Conservation (phyloP, 2,888 invertebrate species). For the Drosophila multiciliata region DNA sequence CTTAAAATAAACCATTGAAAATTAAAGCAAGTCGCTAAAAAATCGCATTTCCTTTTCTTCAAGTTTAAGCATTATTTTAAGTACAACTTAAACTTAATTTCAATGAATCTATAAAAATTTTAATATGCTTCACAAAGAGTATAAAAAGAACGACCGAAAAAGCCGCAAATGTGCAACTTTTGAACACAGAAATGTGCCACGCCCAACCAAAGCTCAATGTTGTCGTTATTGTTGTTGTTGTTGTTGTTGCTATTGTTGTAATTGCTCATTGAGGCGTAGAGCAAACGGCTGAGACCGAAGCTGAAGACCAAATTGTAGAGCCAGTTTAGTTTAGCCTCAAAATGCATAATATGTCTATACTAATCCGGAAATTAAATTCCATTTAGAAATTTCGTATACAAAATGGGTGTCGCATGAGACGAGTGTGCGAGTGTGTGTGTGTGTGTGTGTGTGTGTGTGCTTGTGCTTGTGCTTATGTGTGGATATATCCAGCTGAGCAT, state of each 20-base stretch:
- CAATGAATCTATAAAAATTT: not conserved
- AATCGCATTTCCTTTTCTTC: not conserved
- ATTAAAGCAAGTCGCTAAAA: not conserved
- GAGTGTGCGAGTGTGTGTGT: constrained; percentile 1
- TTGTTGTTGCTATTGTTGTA: constrained; percentile 37
- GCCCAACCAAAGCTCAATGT: constrained; percentile 18
- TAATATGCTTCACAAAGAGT: not conserved
- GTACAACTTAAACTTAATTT: not conserved
- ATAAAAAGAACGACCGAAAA: constrained; percentile 29
- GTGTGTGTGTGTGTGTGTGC: constrained; percentile 4
- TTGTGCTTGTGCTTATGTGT: constrained; percentile 4
- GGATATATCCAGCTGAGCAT: constrained; percentile 37
- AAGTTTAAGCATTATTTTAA: not conserved
- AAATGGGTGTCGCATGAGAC: constrained; percentile 49
- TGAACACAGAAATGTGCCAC: constrained; percentile 22
- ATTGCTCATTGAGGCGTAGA: constrained; percentile 70
- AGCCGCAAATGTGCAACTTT: constrained; percentile 53
- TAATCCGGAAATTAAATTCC: constrained; percentile 82
- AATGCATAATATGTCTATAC: constrained; percentile 80
- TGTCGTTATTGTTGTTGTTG: constrained; percentile 25
- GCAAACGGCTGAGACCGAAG: constrained; percentile 39
- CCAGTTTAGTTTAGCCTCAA: constrained; percentile 52
- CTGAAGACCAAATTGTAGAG: constrained; percentile 20
- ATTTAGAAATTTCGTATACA: constrained; percentile 77
- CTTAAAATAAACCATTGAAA: not conserved